Conservation (phyloP, 2,797 vertebrate species). For the Hydrophis major region DNA sequence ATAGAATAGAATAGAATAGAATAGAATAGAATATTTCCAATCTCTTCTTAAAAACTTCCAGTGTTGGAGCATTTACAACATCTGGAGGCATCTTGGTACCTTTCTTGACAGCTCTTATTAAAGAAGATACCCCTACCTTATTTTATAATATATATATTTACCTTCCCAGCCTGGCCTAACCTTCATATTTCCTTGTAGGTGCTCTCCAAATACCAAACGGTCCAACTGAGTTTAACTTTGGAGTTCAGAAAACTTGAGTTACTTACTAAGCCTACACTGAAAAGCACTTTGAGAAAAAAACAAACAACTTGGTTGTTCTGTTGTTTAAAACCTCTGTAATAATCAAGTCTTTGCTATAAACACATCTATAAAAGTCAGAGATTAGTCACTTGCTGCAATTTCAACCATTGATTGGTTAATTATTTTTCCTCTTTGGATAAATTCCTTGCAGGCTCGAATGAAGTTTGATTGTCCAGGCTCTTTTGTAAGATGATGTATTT, state of each 20-base stretch:
- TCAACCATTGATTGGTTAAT: constrained; percentile 50
- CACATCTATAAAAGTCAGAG: constrained; percentile 24
- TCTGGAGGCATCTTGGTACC: not conserved
- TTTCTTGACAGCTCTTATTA: not conserved
- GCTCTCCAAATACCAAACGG: not conserved
- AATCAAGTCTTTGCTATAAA: constrained; percentile 50
- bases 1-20: too few relatives aligned
- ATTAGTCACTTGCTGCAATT: constrained; percentile 45
- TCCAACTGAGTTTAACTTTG: not conserved
- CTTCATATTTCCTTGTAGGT: not conserved
- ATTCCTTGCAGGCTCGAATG: constrained; percentile 53
- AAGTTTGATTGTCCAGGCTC: constrained; percentile 41
- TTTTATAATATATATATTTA: not conserved
- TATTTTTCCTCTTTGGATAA: constrained; percentile 51
- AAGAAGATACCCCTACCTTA: not conserved
- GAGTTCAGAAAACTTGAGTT: not conserved
- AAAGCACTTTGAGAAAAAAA: not conserved
- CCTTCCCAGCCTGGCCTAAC: not conserved
- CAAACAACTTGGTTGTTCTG: constrained; percentile 14
- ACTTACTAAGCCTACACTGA: not conserved
- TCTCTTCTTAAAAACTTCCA: too few relatives aligned
- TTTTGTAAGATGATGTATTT: constrained; percentile 42
- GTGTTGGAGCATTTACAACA: too few relatives aligned
- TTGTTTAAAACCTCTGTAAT: constrained; percentile 4
- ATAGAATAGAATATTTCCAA: too few relatives aligned